Evolutionary conservation across 2,113 vertebrate genomes (phyloP).

Genomic region (Sebastes schlegelii): DNA sequence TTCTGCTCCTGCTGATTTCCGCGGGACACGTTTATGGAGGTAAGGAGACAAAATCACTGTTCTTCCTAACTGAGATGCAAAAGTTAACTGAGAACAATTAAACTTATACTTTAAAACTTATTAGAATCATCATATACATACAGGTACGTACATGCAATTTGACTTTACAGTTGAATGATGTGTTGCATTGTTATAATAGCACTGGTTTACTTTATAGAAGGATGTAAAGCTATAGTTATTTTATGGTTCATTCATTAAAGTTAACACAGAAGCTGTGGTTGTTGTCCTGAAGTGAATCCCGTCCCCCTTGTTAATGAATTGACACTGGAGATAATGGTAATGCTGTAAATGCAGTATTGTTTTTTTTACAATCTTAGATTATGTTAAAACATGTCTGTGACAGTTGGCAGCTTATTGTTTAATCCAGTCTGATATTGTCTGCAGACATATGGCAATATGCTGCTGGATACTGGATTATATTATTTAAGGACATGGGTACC

Average conservation of each 20-base stretch:
- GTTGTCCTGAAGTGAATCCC: background rate
- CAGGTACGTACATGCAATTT: no score
- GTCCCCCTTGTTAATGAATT: background rate
- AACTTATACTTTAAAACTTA: no score
- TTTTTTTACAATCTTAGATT: background rate
- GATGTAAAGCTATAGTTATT: background rate
- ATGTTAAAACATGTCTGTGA: background rate
- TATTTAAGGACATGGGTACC: background rate
- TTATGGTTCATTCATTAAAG: background rate
- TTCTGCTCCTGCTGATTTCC: conserved; percentile 69
- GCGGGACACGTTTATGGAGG: conserved; percentile 73
- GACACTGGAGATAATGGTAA: background rate
- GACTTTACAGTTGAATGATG: background rate
- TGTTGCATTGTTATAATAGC: background rate
- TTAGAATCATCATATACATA: no score
- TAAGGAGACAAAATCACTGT: conserved; percentile 46
- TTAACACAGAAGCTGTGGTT: background rate
- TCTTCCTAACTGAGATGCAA: conserved; percentile 8
- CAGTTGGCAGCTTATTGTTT: conserved; percentile 35
- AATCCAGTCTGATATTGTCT: conserved; percentile 32
- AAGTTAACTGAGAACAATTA: background rate
- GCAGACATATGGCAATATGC: conserved; percentile 28
- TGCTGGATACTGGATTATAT: conserved; percentile 28
- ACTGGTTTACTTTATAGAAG: background rate
- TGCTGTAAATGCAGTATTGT: background rate